These are phyloP conservation scores for Caenorhabditis latens DNA, from an alignment of 1,140 invertebrate genomes.

Conservation along the genomic window DNA sequence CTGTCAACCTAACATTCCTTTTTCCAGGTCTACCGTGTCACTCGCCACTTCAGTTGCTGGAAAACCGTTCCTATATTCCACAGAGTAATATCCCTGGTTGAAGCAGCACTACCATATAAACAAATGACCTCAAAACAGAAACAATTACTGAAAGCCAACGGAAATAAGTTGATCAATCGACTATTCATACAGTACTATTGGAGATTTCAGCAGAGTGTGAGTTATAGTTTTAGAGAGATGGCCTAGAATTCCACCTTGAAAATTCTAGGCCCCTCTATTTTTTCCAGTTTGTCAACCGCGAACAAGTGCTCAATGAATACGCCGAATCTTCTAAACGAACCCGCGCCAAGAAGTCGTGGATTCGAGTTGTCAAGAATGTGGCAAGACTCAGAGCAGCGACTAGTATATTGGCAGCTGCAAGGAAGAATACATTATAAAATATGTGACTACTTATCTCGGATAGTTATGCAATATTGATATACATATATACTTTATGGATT, in stretches of 20 bases:
- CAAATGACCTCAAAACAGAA: slow-evolving; percentile 42
- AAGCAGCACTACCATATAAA: slow-evolving; percentile 35
- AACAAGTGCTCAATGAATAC: slow-evolving; percentile 38
- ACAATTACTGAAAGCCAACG: slow-evolving; percentile 39
- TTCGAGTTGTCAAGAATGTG: slow-evolving; percentile 42
- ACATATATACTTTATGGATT: background rate
- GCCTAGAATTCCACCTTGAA: background rate
- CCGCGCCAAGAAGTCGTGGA: slow-evolving; percentile 29
- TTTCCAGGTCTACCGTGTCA: slow-evolving; percentile 65
- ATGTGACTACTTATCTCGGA: too few relatives aligned
- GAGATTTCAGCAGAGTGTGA: slow-evolving; percentile 38
- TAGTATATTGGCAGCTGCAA: slow-evolving; percentile 35
- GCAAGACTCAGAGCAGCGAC: slow-evolving; percentile 4
- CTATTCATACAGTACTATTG: slow-evolving; percentile 44
- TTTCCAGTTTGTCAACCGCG: slow-evolving; percentile 39
- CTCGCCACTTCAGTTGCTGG: slow-evolving; percentile 68
- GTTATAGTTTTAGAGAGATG: background rate
- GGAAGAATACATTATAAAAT: slow-evolving; percentile 12
- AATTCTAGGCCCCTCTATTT: background rate
- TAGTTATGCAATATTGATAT: too few relatives aligned
- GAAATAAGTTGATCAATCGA: slow-evolving; percentile 32
- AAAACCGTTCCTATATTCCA: slow-evolving; percentile 65
- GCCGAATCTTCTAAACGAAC: slow-evolving; percentile 11
- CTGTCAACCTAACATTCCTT: background rate
- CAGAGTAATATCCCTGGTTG: slow-evolving; percentile 67